These are phyloP conservation scores for Himalopsyche phryganea DNA, from an alignment of 1,140 invertebrate species.

Conservation along the genomic window DNA sequence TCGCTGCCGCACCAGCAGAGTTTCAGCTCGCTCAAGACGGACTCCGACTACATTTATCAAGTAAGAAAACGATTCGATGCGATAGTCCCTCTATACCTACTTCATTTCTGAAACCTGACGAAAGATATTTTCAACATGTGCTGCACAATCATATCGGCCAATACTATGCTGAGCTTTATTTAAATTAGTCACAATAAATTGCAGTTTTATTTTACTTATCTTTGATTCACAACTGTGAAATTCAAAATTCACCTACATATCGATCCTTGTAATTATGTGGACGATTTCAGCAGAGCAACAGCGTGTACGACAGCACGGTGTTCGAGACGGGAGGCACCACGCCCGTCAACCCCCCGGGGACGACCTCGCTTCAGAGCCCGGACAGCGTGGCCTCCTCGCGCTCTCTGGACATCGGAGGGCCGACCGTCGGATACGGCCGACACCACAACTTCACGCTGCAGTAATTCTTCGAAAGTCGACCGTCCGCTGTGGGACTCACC, in stretches of 20 bases:
- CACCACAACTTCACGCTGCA: slow-evolving; percentile 16
- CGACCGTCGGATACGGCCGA: slow-evolving; percentile 25
- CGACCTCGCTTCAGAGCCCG: slow-evolving; percentile 70
- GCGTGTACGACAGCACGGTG: slow-evolving; percentile 75
- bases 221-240: too few species aligned
- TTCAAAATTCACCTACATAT: too few species aligned
- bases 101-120: too few species aligned
- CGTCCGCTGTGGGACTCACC: too few species aligned
- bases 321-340: slow-evolving; percentile 64
- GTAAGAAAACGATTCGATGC: too few species aligned
- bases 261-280: too few species aligned
- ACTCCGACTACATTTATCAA: slow-evolving; percentile 76
- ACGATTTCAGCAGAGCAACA: slow-evolving; percentile 67
- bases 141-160: too few species aligned
- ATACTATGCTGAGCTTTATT: too few species aligned
- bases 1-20: slow-evolving; percentile 74
- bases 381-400: slow-evolving; percentile 65
- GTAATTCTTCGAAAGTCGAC: slow-evolving; percentile 9
- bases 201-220: background rate
- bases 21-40: slow-evolving; percentile 72
- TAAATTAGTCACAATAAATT: background rate
- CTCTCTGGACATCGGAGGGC: slow-evolving; percentile 40
- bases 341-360: slow-evolving; percentile 67
- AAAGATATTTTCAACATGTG: too few species aligned
- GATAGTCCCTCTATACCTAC: too few species aligned